Evolutionary conservation across 2,888 invertebrate genomes (phyloP), one percentile per base, ranked within the genome.

Genomic region (Lithophane semibrunnea): DNA sequence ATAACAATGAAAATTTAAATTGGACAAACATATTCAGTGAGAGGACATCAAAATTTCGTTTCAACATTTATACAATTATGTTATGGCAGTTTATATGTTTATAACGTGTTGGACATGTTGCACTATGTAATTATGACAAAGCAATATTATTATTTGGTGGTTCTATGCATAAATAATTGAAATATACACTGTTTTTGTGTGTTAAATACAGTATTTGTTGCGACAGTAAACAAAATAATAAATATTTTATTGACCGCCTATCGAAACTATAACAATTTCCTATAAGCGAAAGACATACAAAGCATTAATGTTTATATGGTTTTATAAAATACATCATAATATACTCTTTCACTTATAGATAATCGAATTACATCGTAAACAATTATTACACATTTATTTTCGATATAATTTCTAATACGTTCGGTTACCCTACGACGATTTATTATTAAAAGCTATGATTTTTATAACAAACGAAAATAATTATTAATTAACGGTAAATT

Each of bases 371-470:
- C 24, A 76, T 78, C 60, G 52, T 78, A 77, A 85, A 82, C 80
- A 85, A 78, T 79, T 79, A 74, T 75, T 79, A 83, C 72, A 81
- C 56, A 16, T 68, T 69, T 66, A 54, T 73, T 61, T 75, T 79
- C 12, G 73, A 75, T 85, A 84, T 83, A 80, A 73, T 81, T 75
- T 83, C 79, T 84, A 79, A 82, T 73, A 86, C 82, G 75, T 68
- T 73, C 63, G 63, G 60, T 82, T 74, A 83, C 42, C 69, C 74
- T 81, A 87, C 52, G 73, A 80, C 71, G 44, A 73, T 71, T n/a
- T n/a, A n/a, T n/a, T 58, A 79, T 73, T 81, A 86, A 54, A 81
- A 61, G 47, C 56, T 80, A 82, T 61, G 68, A 73, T 80, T 78
- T 75, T 70, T 66, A 60, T 61, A 76, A 77, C 54, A 75, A 67